Conservation (phyloP, 2,888 invertebrate genomes). For the Phalangium opilio region DNA sequence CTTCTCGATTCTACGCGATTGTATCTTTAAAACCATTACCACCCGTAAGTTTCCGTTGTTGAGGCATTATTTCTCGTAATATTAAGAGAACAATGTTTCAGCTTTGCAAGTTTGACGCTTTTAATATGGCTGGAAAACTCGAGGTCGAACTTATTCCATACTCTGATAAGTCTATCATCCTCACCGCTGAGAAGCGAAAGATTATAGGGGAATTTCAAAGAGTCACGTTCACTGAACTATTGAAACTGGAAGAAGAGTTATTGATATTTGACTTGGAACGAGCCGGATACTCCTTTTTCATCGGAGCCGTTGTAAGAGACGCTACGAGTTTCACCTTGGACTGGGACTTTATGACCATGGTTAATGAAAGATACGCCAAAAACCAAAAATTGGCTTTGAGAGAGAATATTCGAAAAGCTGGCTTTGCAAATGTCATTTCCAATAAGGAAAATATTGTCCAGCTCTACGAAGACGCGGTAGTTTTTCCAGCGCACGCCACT, state of each 20-base stretch:
- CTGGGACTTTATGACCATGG: slow-evolving; percentile 69
- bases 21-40: slow-evolving; percentile 65
- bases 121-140: slow-evolving; percentile 93
- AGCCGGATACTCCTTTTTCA: slow-evolving; percentile 58
- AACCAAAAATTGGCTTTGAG: too few species aligned
- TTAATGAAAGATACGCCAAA: slow-evolving; percentile 46
- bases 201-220: slow-evolving; percentile 63
- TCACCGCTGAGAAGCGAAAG: slow-evolving; percentile 46
- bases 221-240: slow-evolving; percentile 84
- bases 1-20: slow-evolving; percentile 74
- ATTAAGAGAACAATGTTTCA: too few species aligned
- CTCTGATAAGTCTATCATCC: slow-evolving; percentile 25
- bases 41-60: slow-evolving; percentile 31
- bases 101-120: slow-evolving; percentile 78
- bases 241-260: slow-evolving; percentile 78
- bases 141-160: slow-evolving; percentile 48
- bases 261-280: slow-evolving; percentile 71
- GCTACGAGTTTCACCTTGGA: slow-evolving; percentile 42
- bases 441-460: too few species aligned
- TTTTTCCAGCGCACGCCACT: too few species aligned
- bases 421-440: too few species aligned
- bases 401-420: too few species aligned
- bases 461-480: too few species aligned
- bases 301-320: slow-evolving; percentile 57
- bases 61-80: background rate